Evolutionary conservation across 2,888 invertebrate genomes (phyloP), one percentile per base, ranked within the genome.

Genomic region (Neoaliturus tenellus): DNA sequence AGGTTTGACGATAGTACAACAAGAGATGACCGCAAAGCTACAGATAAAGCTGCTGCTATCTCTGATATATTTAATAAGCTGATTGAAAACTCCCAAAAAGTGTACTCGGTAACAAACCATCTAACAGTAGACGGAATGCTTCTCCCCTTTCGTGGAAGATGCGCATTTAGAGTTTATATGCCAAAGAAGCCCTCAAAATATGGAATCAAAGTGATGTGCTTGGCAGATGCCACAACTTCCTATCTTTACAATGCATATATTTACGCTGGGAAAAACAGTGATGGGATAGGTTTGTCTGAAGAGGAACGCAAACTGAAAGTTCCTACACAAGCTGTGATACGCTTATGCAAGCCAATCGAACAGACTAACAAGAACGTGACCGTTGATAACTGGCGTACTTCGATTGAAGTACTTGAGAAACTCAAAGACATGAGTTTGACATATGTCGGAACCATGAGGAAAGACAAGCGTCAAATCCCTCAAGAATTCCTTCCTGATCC

Each of bases 171-270:
- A n/a, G 17, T 69, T 39, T 80, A 80, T 82, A 88, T 88, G n/a
- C 87, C 88, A 31, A 86, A 85, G 8, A 89, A 89, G 84, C 88
- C 88, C 23, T 86, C 85, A 10, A 89, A 88, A 85, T 88, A 87
- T 85, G 88, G 86, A 3, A 85, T 88, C 6, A 83, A 83, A 33
- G 48, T 78, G 1, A 80, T 25, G 67, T 67, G 62, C 8, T 31
- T 83, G 1, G 62, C 48, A 20, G 62, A 28, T 31, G 5, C 83
- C 31, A 31, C 62, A 33, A 83, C 28, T 20, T 85, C 73, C 55
- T 85, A 85, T 58, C 71, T 81, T n/a, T 75, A 23, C 20, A 85
- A 85, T 10, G 17, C 84, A 69, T 85, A 85, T 62, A 73, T 84
- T 17, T 85, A 80, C 44, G 78, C 31, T 10, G 78, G 83, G 1